Conservation (phyloP, 2,797 vertebrate species). For the Phoebastria nigripes region DNA sequence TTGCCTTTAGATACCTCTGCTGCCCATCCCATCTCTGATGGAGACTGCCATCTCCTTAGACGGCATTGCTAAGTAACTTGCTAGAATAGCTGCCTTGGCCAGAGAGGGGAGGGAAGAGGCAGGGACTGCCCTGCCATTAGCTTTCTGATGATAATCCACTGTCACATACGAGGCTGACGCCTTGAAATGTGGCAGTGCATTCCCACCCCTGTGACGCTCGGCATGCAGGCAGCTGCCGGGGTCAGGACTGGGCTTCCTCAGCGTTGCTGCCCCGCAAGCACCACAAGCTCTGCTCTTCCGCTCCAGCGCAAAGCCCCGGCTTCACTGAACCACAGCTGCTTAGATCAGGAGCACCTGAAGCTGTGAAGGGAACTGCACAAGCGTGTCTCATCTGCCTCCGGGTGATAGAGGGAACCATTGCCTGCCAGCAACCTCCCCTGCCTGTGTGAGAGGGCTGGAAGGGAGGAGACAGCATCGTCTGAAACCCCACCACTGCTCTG, state of each 20-base stretch:
- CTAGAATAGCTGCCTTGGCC: background rate
- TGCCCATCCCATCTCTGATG: background rate
- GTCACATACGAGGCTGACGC: fast-evolving
- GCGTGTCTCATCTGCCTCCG: fast-evolving
- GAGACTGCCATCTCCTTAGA: background rate
- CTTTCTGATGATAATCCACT: background rate
- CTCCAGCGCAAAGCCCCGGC: background rate
- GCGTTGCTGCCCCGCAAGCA: background rate
- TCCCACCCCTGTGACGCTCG: background rate
- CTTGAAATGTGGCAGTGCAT: background rate
- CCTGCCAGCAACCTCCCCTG: background rate
- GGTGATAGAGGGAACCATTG: background rate
- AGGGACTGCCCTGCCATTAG: background rate
- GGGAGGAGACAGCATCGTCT: fast-evolving
- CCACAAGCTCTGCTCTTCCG: background rate
- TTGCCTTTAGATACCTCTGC: background rate
- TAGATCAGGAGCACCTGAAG: background rate
- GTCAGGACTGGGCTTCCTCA: background rate
- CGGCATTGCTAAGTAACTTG: background rate
- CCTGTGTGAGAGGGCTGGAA: background rate
- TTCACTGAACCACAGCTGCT: background rate
- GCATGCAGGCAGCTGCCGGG: background rate
- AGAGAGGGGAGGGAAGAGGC: background rate
- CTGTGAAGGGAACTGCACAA: fast-evolving
- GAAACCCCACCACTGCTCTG: background rate